Evolutionary conservation across 1,140 invertebrate genomes (phyloP).

Genomic region (Linepithema humile): DNA sequence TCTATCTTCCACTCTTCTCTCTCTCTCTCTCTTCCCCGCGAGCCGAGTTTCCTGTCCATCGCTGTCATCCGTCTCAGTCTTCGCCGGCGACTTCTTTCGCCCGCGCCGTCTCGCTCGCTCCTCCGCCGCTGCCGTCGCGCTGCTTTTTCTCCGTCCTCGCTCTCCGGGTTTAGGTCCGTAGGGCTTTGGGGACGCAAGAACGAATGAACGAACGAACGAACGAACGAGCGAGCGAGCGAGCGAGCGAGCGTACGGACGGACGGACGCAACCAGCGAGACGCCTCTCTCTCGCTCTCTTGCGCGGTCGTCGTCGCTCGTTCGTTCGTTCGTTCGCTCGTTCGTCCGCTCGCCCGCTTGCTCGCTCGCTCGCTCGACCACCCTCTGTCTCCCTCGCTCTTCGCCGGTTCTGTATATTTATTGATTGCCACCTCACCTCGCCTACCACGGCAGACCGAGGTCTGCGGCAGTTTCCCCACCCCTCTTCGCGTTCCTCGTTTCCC

Average conservation of each 20-base stretch:
- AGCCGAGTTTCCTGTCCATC: slow-evolving; percentile 58
- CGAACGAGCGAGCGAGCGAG: too few species aligned
- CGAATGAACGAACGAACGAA: slow-evolving; percentile 67
- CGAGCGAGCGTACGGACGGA: slow-evolving; percentile 45
- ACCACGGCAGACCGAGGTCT: slow-evolving; percentile 69
- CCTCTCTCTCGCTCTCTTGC: slow-evolving; percentile 47
- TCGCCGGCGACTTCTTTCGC: slow-evolving; percentile 30
- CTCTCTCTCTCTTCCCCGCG: not conserved
- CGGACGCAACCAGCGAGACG: slow-evolving; percentile 62
- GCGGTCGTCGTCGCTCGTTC: slow-evolving; percentile 10
- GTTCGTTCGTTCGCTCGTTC: not conserved
- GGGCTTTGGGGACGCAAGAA: slow-evolving; percentile 73
- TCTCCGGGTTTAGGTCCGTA: slow-evolving; percentile 68
- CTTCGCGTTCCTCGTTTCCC: slow-evolving; percentile 67
- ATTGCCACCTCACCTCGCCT: slow-evolving; percentile 82
- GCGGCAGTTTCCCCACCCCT: slow-evolving; percentile 75
- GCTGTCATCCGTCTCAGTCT: slow-evolving; percentile 62
- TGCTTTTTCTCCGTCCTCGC: slow-evolving; percentile 57
- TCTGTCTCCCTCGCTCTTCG: slow-evolving; percentile 56
- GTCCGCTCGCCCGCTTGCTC: slow-evolving; percentile 52
- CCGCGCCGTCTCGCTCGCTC: slow-evolving; percentile 22
- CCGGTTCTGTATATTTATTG: slow-evolving; percentile 84
- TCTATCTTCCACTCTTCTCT: slow-evolving; percentile 33
- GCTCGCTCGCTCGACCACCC: slow-evolving; percentile 58
- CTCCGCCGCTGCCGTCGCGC: not conserved